A percentile compares a stretch with the other conserved stretches of the same genome.
phyloP scores from a whole-genome alignment of 1,140 invertebrate species.

The Thereuonema tuberculata region DNA sequence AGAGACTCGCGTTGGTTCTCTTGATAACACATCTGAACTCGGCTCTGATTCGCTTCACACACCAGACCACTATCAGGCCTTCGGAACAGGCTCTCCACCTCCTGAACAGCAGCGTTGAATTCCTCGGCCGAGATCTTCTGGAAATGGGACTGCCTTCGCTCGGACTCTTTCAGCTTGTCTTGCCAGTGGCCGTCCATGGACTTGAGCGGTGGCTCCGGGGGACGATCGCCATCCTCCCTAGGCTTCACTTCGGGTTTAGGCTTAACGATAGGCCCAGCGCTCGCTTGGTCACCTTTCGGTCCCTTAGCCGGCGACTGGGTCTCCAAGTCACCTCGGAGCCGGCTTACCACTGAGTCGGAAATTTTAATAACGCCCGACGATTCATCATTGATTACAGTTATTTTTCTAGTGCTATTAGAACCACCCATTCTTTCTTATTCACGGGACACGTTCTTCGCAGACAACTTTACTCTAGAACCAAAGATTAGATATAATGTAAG shows the following conservation, averaged over 20 bases:
- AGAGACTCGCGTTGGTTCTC: neutral
- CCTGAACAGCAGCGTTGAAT: neutral
- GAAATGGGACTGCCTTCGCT: neutral
- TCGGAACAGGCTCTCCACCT: neutral
- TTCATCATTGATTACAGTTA: conserved; percentile 4
- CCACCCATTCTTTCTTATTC: conserved; percentile 3
- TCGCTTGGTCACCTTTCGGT: neutral
- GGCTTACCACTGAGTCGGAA: conserved; percentile 1
- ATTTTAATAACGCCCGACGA: conserved; percentile 1
- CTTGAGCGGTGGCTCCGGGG: neutral
- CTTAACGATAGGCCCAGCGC: neutral
- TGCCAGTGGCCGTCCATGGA: neutral
- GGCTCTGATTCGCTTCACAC: neutral
- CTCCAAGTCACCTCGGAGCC: neutral
- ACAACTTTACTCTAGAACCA: too few relatives aligned
- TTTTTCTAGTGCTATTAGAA: neutral
- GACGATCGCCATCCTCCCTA: neutral
- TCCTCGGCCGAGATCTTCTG: neutral
- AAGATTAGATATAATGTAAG: too few relatives aligned
- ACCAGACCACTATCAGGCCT: neutral
- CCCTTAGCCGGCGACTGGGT: neutral
- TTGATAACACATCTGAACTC: neutral
- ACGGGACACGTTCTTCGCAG: too few relatives aligned
- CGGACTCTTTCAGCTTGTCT: neutral
- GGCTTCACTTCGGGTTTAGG: neutral